Base-by-base conservation (phyloP, 2,113 vertebrate genomes). In the Pseudorectes ferrugineus region DNA sequence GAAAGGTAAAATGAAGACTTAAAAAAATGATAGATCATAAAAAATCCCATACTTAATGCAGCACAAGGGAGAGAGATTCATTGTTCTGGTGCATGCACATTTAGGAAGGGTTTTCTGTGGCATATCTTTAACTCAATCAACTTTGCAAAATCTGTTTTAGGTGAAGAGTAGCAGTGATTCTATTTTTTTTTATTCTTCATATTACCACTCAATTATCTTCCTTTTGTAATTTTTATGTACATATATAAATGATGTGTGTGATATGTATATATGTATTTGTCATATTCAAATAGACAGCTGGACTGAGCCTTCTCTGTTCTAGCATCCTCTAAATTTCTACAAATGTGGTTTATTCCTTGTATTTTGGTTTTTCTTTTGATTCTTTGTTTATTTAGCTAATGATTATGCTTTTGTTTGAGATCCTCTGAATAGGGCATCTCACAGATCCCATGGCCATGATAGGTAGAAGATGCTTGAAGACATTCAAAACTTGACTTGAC, bases 1-100 rank as follows among this genome's bases (percentile, higher is more conserved):
- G 94, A 92, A 96, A 95, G 92, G 89, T 93, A 93, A 96, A 96
- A 96, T 48, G n/a, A 85, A 95, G 51, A 77, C 58, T 87, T 36
- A 93, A 95, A 84, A 80, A 91, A 92, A 51, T 2, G 45, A 49
- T 58, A 82, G 66, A 35, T 62, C 46, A 40, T 94, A 93, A 95
- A 94, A 93, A 80, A 88, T 8, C 19, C 24, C 51, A 25, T 51
- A 76, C 42, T 94, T 89, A 70, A 76, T 67, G 71, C 78, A 80
- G 48, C 94, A 67, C 79, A 88, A 77, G 72, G 68, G 83, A 96
- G 54, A 85, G 29, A 83, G 13, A 80, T 74, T 85, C 74, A 73
- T 10, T 5, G 14, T 58, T 85, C 42, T 67, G 38, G 13, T 70
- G 38, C 43, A 46, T 15, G 46, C 14, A 65, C 7, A 67, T 79